Conservation (phyloP, 2,797 vertebrate genomes). For the Galagoides demidoff region DNA sequence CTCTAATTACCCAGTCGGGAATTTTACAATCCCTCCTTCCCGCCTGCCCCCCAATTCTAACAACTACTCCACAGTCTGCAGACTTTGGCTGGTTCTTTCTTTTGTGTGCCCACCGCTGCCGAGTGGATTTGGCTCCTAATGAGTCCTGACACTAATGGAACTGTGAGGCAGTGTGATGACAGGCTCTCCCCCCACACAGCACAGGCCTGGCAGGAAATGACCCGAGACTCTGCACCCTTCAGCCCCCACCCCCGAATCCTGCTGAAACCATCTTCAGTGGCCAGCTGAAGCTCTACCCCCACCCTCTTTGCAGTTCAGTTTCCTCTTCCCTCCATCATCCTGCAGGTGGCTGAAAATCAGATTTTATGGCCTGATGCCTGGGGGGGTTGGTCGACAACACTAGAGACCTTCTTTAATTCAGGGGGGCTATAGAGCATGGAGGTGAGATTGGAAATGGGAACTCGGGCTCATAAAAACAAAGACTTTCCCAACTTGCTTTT, state of each 20-base stretch:
- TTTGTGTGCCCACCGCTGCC: conserved; percentile 88
- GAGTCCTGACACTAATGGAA: conserved; percentile 90
- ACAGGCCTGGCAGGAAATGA: conserved; percentile 88
- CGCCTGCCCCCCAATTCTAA: conserved; percentile 85
- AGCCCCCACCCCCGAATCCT: conserved; percentile 80
- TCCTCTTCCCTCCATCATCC: conserved; percentile 79
- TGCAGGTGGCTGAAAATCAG: conserved; percentile 85
- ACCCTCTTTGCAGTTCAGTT: conserved; percentile 64
- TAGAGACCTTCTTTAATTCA: conserved; percentile 73
- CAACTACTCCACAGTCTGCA: conserved; percentile 82
- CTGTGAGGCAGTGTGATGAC: conserved; percentile 86
- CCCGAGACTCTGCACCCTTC: conserved; percentile 86
- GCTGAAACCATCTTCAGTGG: conserved; percentile 84
- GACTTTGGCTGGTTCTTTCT: conserved; percentile 89
- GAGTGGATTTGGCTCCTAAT: conserved; percentile 88
- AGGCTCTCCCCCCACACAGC: conserved; percentile 78
- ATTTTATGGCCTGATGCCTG: conserved; percentile 80
- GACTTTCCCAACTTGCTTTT: conserved; percentile 68
- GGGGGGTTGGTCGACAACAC: conserved; percentile 66
- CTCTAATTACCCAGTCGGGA: conserved; percentile 97
- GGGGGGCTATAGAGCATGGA: conserved; percentile 58
- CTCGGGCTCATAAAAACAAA: neutral
- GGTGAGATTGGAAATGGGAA: conserved; percentile 70
- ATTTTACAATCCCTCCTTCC: conserved; percentile 94
- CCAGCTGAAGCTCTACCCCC: conserved; percentile 84